Percentiles rank a stretch among this genome's conserved stretches.
Conservation (phyloP, 2,113 vertebrate genomes). For the Lycaon pictus region DNA sequence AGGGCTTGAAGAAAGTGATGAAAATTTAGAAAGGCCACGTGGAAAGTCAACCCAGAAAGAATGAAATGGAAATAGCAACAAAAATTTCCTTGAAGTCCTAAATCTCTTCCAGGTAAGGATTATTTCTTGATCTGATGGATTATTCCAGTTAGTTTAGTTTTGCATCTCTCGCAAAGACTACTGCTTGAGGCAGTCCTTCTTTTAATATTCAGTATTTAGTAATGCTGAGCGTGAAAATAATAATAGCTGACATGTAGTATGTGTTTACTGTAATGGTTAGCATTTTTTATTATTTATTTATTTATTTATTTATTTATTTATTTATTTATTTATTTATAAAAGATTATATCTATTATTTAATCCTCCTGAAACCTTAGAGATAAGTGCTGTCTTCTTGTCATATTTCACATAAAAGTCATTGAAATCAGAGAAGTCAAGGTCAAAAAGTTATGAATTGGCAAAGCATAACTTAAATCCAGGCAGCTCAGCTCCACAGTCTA, state of each 20-base stretch:
- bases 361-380: background rate
- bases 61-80: conserved; percentile 22
- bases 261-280: background rate
- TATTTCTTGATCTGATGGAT: conserved; percentile 55
- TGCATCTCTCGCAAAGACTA: conserved; percentile 2
- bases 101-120: conserved; percentile 55
- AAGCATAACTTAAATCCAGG: background rate
- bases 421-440: background rate
- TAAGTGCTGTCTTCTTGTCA: background rate
- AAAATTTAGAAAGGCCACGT: conserved; percentile 44
- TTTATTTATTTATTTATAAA: too few relatives aligned
- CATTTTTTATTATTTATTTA: background rate
- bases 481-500: background rate
- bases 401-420: conserved; percentile 3
- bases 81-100: conserved; percentile 33
- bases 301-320: too few relatives aligned
- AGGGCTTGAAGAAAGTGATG: conserved; percentile 44
- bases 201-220: conserved; percentile 31
- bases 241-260: conserved; percentile 25
- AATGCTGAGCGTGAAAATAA: background rate
- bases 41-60: conserved; percentile 9
- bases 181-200: conserved; percentile 21
- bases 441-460: background rate
- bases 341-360: background rate
- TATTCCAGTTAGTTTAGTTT: conserved; percentile 53